These are phyloP conservation scores for Polymixis flavicincta DNA, from an alignment of 2,888 invertebrate species.

Conservation along the genomic window DNA sequence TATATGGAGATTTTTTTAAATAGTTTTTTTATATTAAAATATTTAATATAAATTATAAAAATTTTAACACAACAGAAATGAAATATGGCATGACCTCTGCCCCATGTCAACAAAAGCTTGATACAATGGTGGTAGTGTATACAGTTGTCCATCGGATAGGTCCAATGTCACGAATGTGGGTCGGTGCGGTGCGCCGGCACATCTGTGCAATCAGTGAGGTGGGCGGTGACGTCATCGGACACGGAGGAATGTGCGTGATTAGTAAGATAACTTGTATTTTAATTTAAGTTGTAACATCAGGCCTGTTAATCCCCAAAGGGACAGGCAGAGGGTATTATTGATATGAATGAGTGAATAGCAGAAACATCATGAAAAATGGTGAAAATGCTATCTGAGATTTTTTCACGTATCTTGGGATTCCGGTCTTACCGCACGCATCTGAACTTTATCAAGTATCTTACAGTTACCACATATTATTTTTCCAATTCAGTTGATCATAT, in stretches of 20 bases:
- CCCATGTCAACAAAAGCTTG: constrained; percentile 29
- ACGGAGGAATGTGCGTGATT: constrained; percentile 44
- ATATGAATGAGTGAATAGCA: neutral
- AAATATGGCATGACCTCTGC: constrained; percentile 29
- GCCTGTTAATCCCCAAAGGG: neutral
- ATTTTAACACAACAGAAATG: neutral
- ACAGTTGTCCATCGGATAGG: constrained; percentile 48
- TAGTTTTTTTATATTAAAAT: too few relatives aligned
- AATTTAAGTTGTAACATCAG: neutral
- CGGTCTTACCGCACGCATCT: neutral
- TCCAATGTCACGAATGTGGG: constrained; percentile 68
- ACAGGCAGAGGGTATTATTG: too few relatives aligned
- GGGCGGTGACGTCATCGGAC: constrained; percentile 60
- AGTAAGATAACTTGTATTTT: constrained; percentile 25
- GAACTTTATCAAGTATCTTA: neutral
- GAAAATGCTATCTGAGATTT: neutral
- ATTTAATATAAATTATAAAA: too few relatives aligned
- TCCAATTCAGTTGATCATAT: neutral
- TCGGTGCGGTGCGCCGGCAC: constrained; percentile 58
- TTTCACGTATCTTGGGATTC: neutral
- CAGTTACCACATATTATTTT: neutral
- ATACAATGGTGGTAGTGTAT: constrained; percentile 35
- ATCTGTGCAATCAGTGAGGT: constrained; percentile 68
- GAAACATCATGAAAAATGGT: neutral
- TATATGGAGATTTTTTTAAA: too few relatives aligned